Percentiles rank a stretch among this genome's conserved stretches.
Conservation (phyloP, 2,888 invertebrate species). For the Dryocosmus kuriphilus region DNA sequence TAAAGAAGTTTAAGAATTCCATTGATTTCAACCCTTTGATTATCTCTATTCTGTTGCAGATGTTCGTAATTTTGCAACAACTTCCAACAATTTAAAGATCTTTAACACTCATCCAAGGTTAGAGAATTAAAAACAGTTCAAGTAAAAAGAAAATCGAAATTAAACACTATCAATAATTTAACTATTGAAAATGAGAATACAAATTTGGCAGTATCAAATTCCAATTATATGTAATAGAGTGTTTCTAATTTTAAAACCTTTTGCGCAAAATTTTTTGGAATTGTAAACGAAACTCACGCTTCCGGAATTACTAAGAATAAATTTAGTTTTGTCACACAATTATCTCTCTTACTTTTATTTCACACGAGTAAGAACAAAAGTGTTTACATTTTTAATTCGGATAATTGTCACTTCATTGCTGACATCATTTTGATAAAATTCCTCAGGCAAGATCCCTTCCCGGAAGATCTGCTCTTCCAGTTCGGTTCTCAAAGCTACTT, state of each 20-base stretch:
- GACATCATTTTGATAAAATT: constrained; percentile 31
- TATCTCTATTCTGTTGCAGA: neutral
- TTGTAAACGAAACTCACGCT: neutral
- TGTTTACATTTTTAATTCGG: constrained; percentile 15
- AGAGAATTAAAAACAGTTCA: too few species aligned
- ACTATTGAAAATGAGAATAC: too few species aligned
- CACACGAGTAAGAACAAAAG: neutral
- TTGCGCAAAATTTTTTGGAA: too few species aligned
- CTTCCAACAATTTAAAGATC: neutral
- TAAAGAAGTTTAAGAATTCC: neutral
- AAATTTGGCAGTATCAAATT: too few species aligned
- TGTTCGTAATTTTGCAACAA: neutral
- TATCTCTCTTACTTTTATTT: neutral
- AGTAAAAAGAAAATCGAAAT: too few species aligned
- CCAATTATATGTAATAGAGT: too few species aligned
- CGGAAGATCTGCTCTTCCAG: neutral
- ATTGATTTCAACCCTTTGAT: neutral
- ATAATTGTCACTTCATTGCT: constrained; percentile 19
- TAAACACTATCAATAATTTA: too few species aligned
- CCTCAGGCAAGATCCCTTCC: neutral
- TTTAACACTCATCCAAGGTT: too few species aligned
- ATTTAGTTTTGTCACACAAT: neutral
- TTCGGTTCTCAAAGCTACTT: neutral
- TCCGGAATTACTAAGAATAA: neutral
- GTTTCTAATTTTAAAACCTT: too few species aligned